Evolutionary conservation across 2,888 invertebrate species (phyloP).

Genomic region (Troilus luridus): DNA sequence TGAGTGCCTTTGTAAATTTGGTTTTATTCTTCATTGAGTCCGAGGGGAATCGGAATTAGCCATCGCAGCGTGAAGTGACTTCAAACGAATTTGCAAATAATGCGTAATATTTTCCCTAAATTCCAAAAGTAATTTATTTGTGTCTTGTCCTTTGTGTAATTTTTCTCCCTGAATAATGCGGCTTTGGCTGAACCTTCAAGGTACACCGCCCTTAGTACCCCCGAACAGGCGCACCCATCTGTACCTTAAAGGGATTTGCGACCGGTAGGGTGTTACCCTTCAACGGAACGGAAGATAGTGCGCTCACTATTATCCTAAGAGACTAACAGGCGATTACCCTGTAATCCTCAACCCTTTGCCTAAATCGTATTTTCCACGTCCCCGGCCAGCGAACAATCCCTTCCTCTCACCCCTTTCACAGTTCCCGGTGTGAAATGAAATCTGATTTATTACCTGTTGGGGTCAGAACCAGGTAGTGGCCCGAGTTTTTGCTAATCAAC

Average conservation of each 20-base stretch:
- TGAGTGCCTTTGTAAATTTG: too few species aligned
- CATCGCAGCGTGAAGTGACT: too few species aligned
- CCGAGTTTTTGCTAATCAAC: conserved; percentile 47
- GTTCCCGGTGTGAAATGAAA: conserved; percentile 1
- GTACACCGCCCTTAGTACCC: too few species aligned
- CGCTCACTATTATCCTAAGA: conserved; percentile 19
- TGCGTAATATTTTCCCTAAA: too few species aligned
- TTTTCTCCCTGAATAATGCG: too few species aligned
- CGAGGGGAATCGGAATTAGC: too few species aligned
- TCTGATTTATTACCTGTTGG: conserved; percentile 18
- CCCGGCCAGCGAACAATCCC: not conserved
- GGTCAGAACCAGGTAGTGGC: not conserved
- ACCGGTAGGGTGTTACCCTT: not conserved
- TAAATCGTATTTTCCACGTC: conserved; percentile 43
- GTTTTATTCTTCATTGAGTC: too few species aligned
- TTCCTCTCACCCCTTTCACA: not conserved
- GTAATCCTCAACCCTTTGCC: conserved; percentile 43
- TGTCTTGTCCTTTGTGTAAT: too few species aligned
- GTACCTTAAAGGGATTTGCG: conserved; percentile 10
- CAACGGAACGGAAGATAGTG: not conserved
- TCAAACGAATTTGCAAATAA: too few species aligned
- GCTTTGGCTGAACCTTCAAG: too few species aligned
- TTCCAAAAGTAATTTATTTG: too few species aligned
- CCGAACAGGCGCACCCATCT: not conserved
- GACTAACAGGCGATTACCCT: conserved; percentile 36